Base-by-base conservation (phyloP, 2,797 vertebrate species). In the Geotrypetes seraphini region DNA sequence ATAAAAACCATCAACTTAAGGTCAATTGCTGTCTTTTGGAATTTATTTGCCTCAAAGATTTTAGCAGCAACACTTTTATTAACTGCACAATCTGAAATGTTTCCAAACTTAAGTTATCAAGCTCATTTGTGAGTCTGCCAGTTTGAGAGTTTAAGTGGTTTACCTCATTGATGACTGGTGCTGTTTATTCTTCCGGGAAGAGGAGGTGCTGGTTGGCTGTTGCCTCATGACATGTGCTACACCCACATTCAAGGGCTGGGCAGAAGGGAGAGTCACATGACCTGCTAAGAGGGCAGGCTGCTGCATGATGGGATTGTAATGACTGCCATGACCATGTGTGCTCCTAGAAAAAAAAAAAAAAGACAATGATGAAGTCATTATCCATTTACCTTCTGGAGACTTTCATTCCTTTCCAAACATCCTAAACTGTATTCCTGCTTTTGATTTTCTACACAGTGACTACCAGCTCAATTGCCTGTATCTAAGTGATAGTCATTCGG, bases 271-370 rank as follows among this genome's bases (percentile, higher is more conserved):
- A 4, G 92, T 78, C 66, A 99, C 87, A 1, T 97, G 93, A 64
- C 94, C 80, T 1, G 95, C 83, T 52, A 98, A 60, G 52, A 98
- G 79, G 5, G 92, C 73, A 2, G 93, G 94, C 79, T 99, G 96
- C 78, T 99, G 95, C 93, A 99, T 96, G 81, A 99, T 97, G 81
- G 96, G 89, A 75, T 97, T 99, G 43, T 98, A 99, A 79, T 97
- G 95, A 81, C 85, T 87, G 58, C 89, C 81, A 2, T 97, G 96
- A 43, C 91, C 80, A 8, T 97, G 93, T 3, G 91, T 81, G 69
- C 90, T 98, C 73, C 96, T 98, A 47, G 53, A 16, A 47, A 2
- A 14, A 6, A 8, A n/a, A 31, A 33, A 37, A 53, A 10, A 13
- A 6, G 29, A 17, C 21, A 6, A 19, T 6, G 33, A 32, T 10